Evolutionary conservation across 2,797 vertebrate species (phyloP).

Genomic region (Phylloscopus collybita): DNA sequence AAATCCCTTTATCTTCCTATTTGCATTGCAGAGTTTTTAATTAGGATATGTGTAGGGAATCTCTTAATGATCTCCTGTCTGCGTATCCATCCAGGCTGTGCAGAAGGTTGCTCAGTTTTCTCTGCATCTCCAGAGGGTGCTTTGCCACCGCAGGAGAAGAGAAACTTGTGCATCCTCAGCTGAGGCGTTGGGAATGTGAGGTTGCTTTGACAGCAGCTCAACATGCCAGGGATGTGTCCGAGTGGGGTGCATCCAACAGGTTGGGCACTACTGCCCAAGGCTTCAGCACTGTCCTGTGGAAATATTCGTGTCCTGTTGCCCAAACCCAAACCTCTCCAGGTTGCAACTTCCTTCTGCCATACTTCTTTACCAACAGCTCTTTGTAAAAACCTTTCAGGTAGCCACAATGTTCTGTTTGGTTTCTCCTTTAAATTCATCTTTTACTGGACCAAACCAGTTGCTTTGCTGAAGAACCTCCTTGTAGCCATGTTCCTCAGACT

Average conservation of each 20-base stretch:
- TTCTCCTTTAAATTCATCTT: neutral
- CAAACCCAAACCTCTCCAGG: neutral
- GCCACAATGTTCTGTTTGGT: neutral
- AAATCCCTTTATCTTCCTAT: slow-evolving; percentile 69
- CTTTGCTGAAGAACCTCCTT: neutral
- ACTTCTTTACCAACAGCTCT: neutral
- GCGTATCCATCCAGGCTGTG: slow-evolving; percentile 27
- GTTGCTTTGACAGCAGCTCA: neutral
- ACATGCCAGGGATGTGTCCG: neutral
- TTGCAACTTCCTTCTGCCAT: neutral
- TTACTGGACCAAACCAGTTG: neutral
- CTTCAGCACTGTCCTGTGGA: neutral
- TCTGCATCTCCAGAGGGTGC: slow-evolving; percentile 28
- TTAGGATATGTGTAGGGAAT: slow-evolving; percentile 66
- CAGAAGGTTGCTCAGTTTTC: neutral
- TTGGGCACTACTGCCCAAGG: neutral
- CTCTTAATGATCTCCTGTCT: slow-evolving; percentile 57
- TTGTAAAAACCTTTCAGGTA: neutral
- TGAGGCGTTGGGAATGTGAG: neutral
- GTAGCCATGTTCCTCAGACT: accelerated
- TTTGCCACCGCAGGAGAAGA: neutral
- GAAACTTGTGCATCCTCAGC: neutral
- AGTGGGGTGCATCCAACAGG: neutral
- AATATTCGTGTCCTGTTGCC: neutral
- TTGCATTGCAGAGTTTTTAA: slow-evolving; percentile 69